Evolutionary conservation across 1,140 invertebrate genomes (phyloP).

Genomic region (Conopomorpha cramerella): DNA sequence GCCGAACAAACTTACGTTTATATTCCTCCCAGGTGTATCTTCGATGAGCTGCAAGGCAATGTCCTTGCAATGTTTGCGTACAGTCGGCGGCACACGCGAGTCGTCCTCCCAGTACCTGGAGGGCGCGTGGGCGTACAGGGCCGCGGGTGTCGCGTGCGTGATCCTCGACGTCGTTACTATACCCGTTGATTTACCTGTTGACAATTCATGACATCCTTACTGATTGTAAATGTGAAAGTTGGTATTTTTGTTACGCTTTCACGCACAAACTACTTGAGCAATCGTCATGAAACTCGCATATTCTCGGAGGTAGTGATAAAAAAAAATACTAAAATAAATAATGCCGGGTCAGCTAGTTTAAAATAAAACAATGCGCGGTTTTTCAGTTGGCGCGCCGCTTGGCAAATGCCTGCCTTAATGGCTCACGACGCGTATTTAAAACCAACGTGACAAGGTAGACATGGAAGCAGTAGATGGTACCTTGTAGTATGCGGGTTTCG

Average conservation of each 20-base stretch:
- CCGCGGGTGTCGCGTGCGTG: slow-evolving; percentile 76
- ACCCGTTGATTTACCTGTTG: slow-evolving; percentile 54
- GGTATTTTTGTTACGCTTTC: too few relatives aligned
- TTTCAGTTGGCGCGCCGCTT: too few relatives aligned
- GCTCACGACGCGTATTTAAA: too few relatives aligned
- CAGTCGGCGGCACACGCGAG: slow-evolving; percentile 43
- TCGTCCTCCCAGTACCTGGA: slow-evolving; percentile 82
- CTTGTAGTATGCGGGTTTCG: too few relatives aligned
- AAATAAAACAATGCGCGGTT: neutral
- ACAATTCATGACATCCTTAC: slow-evolving; percentile 3
- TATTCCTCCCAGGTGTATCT: slow-evolving; percentile 58
- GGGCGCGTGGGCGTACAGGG: slow-evolving; percentile 77
- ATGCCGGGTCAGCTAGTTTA: too few relatives aligned
- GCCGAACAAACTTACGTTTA: slow-evolving; percentile 56
- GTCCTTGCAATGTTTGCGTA: slow-evolving; percentile 52
- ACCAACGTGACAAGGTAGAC: too few relatives aligned
- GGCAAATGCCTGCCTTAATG: too few relatives aligned
- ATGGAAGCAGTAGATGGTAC: too few relatives aligned
- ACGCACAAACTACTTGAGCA: too few relatives aligned
- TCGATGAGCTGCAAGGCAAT: slow-evolving; percentile 68
- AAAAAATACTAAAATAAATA: neutral
- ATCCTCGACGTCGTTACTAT: slow-evolving; percentile 76
- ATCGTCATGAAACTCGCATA: too few relatives aligned
- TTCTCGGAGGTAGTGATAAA: too few relatives aligned
- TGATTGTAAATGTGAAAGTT: too few relatives aligned